Percentiles rank a stretch among this genome's conserved stretches.
phyloP scores from a whole-genome alignment of 2,797 vertebrate species.

The Natrix natrix region DNA sequence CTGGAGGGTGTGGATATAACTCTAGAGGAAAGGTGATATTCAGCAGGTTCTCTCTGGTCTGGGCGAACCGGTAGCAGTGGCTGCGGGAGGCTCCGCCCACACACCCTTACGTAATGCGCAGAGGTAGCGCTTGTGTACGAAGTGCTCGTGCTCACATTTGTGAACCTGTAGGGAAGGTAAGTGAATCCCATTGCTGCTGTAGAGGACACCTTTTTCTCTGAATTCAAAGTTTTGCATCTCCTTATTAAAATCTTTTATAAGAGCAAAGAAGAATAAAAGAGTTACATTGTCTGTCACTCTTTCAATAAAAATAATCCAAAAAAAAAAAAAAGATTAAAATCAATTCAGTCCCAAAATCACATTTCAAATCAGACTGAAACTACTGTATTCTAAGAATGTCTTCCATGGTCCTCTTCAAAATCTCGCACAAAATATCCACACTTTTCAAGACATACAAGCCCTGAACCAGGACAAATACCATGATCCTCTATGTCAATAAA shows the following conservation, averaged over 20 bases:
- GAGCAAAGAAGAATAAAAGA: neutral
- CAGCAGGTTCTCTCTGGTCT: no score
- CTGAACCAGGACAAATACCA: neutral
- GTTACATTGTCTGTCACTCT: neutral
- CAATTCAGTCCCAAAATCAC: neutral
- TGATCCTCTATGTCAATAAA: neutral
- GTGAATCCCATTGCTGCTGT: neutral
- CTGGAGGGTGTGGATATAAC: neutral
- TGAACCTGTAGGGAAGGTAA: no score
- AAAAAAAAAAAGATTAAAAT: neutral
- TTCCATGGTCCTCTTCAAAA: neutral
- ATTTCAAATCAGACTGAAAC: neutral
- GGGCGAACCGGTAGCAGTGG: no score
- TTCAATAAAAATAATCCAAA: neutral
- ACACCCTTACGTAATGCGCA: no score
- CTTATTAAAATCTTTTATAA: neutral
- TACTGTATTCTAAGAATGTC: neutral
- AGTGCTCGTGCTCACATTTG: no score
- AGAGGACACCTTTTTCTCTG: neutral
- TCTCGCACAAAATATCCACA: neutral
- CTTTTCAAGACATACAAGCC: neutral
- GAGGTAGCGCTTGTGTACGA: no score
- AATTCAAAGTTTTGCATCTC: neutral
- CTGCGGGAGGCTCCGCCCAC: no score
- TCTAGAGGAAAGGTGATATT: neutral